Evolutionary conservation across 2,113 vertebrate species (phyloP).

Genomic region (Alaudala cheleensis): DNA sequence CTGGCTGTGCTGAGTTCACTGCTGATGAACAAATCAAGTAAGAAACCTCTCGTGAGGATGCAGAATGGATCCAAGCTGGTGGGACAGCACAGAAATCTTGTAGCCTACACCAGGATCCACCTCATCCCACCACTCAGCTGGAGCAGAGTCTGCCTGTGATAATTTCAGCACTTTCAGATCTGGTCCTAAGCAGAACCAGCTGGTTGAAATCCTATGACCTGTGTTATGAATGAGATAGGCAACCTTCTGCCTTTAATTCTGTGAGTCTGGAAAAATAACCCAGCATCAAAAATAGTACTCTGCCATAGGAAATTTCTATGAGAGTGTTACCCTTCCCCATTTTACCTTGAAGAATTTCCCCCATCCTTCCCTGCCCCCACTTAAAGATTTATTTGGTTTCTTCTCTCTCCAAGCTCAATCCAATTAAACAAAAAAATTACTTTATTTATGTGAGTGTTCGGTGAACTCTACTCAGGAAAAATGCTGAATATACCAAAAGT

Average conservation of each 20-base stretch:
- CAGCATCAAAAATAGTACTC: not conserved
- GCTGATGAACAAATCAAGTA: not conserved
- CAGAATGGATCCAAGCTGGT: not conserved
- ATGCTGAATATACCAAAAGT: slow-evolving; percentile 46
- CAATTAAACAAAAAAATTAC: slow-evolving; percentile 55
- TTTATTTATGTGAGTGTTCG: slow-evolving; percentile 19
- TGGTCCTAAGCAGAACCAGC: not conserved
- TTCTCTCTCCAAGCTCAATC: slow-evolving; percentile 6
- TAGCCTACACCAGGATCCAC: not conserved
- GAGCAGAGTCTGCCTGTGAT: not conserved
- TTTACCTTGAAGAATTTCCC: not conserved
- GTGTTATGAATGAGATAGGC: not conserved
- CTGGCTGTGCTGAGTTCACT: not conserved
- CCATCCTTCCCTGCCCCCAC: not conserved
- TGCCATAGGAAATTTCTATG: not conserved
- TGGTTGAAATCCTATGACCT: not conserved
- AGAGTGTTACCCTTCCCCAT: not conserved
- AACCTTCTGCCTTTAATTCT: not conserved
- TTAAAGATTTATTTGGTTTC: slow-evolving; percentile 38
- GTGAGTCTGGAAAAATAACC: not conserved
- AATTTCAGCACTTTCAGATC: not conserved
- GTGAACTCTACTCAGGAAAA: slow-evolving; percentile 41
- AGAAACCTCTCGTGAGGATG: not conserved
- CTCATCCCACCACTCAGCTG: not conserved
- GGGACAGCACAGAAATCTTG: not conserved